Evolutionary conservation across 2,797 vertebrate species (phyloP).

Genomic region (Manis javanica): DNA sequence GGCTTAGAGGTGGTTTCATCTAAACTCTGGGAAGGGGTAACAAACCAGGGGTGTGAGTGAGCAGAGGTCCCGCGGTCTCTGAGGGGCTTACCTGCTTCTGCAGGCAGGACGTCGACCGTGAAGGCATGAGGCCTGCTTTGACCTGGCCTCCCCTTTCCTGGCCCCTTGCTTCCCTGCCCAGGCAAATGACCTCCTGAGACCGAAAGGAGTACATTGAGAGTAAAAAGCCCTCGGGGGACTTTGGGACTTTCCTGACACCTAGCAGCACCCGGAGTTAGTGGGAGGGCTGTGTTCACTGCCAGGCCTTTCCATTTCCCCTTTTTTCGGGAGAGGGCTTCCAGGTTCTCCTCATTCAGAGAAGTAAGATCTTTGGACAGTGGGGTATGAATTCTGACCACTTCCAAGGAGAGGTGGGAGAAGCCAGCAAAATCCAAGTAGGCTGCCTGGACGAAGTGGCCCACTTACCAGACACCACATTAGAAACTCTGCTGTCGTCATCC

Average conservation of each 20-base stretch:
- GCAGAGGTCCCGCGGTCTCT: neutral
- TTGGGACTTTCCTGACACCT: neutral
- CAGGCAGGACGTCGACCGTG: neutral
- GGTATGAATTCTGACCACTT: neutral
- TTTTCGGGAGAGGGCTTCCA: neutral
- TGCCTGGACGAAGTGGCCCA: neutral
- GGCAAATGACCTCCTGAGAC: no score
- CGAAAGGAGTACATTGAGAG: neutral
- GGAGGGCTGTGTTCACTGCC: neutral
- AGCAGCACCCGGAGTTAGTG: neutral
- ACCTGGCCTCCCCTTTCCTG: accelerated
- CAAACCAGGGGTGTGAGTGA: neutral
- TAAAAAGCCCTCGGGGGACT: neutral
- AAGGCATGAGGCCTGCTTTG: no score
- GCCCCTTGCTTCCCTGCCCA: neutral
- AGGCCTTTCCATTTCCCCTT: neutral
- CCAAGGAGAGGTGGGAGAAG: neutral
- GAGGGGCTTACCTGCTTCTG: neutral
- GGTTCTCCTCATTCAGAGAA: neutral
- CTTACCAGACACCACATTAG: neutral
- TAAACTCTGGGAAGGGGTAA: neutral
- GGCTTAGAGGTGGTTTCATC: neutral
- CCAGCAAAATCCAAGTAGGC: neutral
- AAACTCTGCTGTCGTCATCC: neutral
- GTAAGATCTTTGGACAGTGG: neutral